Evolutionary conservation across 64 coral and sea anemone species (phyloP).

Genomic region (Dendrophyllia cribrosa): DNA sequence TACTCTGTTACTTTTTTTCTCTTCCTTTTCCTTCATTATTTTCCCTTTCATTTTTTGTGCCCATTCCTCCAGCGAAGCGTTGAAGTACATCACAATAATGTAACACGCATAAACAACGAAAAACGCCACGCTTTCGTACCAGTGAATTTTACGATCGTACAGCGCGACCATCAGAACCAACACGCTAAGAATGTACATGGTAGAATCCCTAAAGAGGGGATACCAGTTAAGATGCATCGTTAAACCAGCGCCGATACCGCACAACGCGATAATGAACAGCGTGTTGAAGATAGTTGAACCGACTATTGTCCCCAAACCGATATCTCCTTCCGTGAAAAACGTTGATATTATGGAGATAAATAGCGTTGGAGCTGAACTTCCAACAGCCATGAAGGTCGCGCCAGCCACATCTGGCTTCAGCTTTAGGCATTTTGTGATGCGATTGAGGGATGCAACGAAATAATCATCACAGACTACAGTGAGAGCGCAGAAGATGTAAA

Average conservation of each 20-base stretch:
- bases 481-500: constrained; percentile 91
- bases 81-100: constrained; percentile 94
- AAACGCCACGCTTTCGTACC: constrained; percentile 88
- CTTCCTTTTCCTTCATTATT: constrained; percentile 24
- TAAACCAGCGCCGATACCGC: constrained; percentile 80
- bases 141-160: constrained; percentile 84
- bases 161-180: constrained; percentile 83
- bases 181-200: constrained; percentile 85
- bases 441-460: constrained; percentile 89
- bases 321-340: constrained; percentile 96
- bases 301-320: constrained; percentile 89
- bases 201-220: constrained; percentile 81
- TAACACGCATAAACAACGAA: constrained; percentile 72
- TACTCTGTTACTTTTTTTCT: background rate
- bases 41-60: constrained; percentile 44
- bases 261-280: constrained; percentile 90
- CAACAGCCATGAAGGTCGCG: constrained; percentile 94
- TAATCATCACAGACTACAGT: constrained; percentile 94
- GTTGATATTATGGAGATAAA: constrained; percentile 93
- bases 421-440: constrained; percentile 78
- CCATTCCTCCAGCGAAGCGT: constrained; percentile 54
- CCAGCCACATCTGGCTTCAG: constrained; percentile 92
- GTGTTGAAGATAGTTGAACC: constrained; percentile 95
- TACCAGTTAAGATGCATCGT: constrained; percentile 82
- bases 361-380: constrained; percentile 88